phyloP scores from a whole-genome alignment of 2,888 invertebrate genomes.

The Acrocera orbiculus region DNA sequence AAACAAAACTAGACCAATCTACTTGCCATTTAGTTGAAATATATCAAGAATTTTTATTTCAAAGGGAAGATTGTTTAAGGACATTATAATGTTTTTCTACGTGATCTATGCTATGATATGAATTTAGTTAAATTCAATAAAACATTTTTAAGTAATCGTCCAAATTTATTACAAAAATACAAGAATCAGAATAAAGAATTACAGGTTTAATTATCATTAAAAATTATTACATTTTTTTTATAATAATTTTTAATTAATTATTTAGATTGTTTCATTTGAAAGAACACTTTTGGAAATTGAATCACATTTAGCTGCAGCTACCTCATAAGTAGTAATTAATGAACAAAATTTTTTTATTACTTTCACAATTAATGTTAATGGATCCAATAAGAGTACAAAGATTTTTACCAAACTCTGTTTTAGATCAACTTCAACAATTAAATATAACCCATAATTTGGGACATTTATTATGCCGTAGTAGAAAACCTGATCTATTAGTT shows the following conservation, averaged over 20 bases:
- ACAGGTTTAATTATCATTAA: too few species aligned
- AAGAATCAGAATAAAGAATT: too few species aligned
- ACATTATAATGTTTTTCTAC: slow-evolving; percentile 66
- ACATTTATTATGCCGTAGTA: slow-evolving; percentile 68
- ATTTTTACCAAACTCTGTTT: slow-evolving; percentile 55
- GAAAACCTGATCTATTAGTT: slow-evolving; percentile 82
- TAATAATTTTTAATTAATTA: slow-evolving; percentile 3
- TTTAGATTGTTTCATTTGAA: slow-evolving; percentile 43
- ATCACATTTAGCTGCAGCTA: slow-evolving; percentile 76
- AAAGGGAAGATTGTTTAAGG: slow-evolving; percentile 78
- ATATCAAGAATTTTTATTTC: slow-evolving; percentile 66
- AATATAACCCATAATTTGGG: slow-evolving; percentile 70
- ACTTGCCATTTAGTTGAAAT: slow-evolving; percentile 72
- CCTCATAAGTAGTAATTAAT: slow-evolving; percentile 73
- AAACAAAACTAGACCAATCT: slow-evolving; percentile 63
- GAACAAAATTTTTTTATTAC: slow-evolving; percentile 75
- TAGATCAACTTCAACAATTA: slow-evolving; percentile 62
- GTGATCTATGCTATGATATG: slow-evolving; percentile 74
- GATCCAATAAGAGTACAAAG: slow-evolving; percentile 71
- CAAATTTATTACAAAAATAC: slow-evolving; percentile 40
- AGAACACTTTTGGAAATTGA: slow-evolving; percentile 76
- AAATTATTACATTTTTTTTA: too few species aligned
- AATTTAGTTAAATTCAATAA: slow-evolving; percentile 64
- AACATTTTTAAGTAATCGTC: slow-evolving; percentile 46
- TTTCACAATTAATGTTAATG: slow-evolving; percentile 70